phyloP scores from a whole-genome alignment of 2,113 vertebrate species.

The Campylorhamphus procurvoides region DNA sequence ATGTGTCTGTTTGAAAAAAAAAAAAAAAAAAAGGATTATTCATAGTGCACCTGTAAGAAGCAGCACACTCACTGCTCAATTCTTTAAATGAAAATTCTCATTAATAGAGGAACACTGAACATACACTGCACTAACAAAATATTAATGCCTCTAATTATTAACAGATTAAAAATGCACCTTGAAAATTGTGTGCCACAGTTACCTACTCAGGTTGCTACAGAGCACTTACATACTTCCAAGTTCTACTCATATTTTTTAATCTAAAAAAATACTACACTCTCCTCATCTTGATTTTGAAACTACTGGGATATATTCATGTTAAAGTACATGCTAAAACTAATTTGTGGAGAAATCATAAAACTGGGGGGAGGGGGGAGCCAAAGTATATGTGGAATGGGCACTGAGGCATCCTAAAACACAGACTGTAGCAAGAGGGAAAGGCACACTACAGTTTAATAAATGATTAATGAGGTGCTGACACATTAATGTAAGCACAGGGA shows the following conservation, averaged over 20 bases:
- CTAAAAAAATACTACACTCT: conserved; percentile 54
- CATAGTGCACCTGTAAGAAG: conserved; percentile 65
- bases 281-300: conserved; percentile 49
- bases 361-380: conserved; percentile 28
- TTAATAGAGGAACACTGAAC: conserved; percentile 17
- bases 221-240: conserved; percentile 30
- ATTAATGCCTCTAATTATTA: conserved; percentile 37
- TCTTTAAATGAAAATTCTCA: conserved; percentile 46
- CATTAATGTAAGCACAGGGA: conserved; percentile 72
- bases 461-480: conserved; percentile 76
- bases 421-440: conserved; percentile 33
- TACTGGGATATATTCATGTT: conserved; percentile 46
- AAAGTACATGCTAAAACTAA: conserved; percentile 63
- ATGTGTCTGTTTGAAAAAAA: conserved; percentile 52
- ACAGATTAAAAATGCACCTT: background rate
- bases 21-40: conserved; percentile 18
- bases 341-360: conserved; percentile 65
- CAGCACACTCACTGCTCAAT: background rate
- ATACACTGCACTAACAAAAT: background rate
- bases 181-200: background rate
- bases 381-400: conserved; percentile 24
- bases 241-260: conserved; percentile 40
- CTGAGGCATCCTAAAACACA: conserved; percentile 63
- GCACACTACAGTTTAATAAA: conserved; percentile 62
- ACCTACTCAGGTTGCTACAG: background rate